Base-by-base conservation (phyloP, 2,797 vertebrate genomes). In the Gobio occitaniae region DNA sequence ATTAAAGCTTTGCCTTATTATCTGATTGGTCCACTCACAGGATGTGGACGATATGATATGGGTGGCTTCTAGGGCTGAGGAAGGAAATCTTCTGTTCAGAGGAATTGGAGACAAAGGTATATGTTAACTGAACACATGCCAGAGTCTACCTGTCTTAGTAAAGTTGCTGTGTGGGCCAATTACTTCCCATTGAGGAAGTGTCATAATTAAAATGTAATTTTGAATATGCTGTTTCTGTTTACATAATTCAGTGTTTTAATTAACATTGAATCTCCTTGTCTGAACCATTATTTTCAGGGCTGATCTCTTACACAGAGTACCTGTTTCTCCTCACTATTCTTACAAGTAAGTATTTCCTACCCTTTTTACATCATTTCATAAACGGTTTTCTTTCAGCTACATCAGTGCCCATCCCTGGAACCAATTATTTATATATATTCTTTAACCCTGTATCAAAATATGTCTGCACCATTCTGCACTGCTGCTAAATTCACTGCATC, bases 261-360 rank as follows among this genome's bases (percentile, higher is more conserved):
- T n/a, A 16, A 44, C 36, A 44, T 16, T n/a, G 32, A 12, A 13
- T 47, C 3, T 52, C 21, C 6, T 65, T 63, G 12, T 65, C 63
- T 79, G 6, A 44, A 70, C 68, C 38, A 12, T 82, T 87, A 38
- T 90, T 65, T 95, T 52, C 94, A 99, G 98, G 98, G 32, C 87
- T 99, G 88, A 97, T 99, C 88, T 99, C 98, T 72, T 99, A 99
- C 90, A 97, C 97, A 0, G 98, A 99, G 87, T 99, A 99, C 91
- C 94, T 99, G 29, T 99, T 99, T 93, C 93, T 99, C 93, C 95
- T 99, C 90, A 99, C 98, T 1, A 97, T 99, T 90, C 93, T 99
- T 79, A 99, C 96, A 2, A 99, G 98, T 99, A 95, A 97, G 98
- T 96, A 88, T 54, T 56, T 71, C 9, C 29, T 13, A 21, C 47